Evolutionary conservation across 2,113 vertebrate species (phyloP), one percentile per base, ranked within the genome.

Genomic region (Cisticola juncidis): DNA sequence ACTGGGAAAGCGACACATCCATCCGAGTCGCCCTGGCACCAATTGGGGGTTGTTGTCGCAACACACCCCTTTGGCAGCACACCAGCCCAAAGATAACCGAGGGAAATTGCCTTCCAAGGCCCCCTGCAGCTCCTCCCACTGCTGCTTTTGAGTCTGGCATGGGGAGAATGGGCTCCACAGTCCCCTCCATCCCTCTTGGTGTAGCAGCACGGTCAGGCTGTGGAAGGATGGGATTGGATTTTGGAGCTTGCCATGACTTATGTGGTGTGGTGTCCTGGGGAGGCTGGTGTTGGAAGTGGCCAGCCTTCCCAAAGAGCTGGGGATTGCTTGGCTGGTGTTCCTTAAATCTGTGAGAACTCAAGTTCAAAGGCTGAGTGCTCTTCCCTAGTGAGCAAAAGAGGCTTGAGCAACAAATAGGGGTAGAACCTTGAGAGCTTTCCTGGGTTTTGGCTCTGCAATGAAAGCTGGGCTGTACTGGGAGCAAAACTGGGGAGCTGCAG

Each of bases 41-140:
- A 64, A 5, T 11, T 92, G 85, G 44, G 60, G 80, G 76, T 51
- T 90, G 88, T 68, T 95, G 68, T 88, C 4, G 1, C 48, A 86
- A 74, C 76, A 92, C 82, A 22, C 60, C 84, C 85, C 81, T 90
- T 87, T 95, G 90, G 90, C 90, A 86, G 74, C 22, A 4, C 31
- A 81, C 56, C 62, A 83, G 81, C 42, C 50, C 4, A 4, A 78
- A 93, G 95, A 92, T 94, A 94, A 93, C 5, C 0, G 36, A 88
- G 82, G 68, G 60, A 61, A 54, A 86, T 94, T 93, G 81, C 85
- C 38, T 81, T 58, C 71, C 44, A 44, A 70, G 85, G 6, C 42
- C 5, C 42, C n/a, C 51, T 5, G 29, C 61, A 51, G 53, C 65
- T 71, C 69, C 51, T 92, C 78, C 71, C 58, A 22, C 66, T 53